phyloP scores from a whole-genome alignment of 2,888 invertebrate species.

The Sialis lutaria region DNA sequence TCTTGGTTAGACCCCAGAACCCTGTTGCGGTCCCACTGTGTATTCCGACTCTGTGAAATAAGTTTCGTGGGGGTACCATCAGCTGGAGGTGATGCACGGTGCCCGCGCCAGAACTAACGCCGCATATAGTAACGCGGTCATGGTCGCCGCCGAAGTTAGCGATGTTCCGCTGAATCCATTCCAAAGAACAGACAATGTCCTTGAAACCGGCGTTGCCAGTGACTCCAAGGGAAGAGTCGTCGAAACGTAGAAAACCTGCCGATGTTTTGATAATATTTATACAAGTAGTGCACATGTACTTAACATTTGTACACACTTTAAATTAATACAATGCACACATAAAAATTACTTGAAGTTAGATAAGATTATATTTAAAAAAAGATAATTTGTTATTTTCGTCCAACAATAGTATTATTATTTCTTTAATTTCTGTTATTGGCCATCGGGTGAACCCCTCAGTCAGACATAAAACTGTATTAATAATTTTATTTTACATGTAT shows the following conservation, averaged over 20 bases:
- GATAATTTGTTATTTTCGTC: no score
- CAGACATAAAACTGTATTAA: no score
- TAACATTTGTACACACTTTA: no score
- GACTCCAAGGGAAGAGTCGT: neutral
- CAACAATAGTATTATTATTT: no score
- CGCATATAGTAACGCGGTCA: neutral
- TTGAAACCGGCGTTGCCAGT: neutral
- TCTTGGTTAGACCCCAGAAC: neutral
- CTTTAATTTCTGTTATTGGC: no score
- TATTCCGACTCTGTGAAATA: neutral
- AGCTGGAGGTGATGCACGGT: neutral
- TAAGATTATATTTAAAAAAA: no score
- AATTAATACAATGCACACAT: no score
- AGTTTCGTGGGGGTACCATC: neutral
- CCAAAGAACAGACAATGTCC: neutral
- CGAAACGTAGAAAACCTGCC: neutral
- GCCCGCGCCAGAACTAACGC: neutral
- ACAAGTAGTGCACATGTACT: no score
- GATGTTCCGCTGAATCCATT: neutral
- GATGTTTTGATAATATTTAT: no score
- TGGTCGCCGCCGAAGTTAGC: neutral
- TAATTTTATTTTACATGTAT: no score
- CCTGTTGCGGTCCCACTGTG: neutral
- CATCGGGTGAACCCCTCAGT: no score
- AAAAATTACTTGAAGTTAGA: no score